phyloP scores from a whole-genome alignment of 1,140 invertebrate genomes.

The Hydropsyche tenuis region DNA sequence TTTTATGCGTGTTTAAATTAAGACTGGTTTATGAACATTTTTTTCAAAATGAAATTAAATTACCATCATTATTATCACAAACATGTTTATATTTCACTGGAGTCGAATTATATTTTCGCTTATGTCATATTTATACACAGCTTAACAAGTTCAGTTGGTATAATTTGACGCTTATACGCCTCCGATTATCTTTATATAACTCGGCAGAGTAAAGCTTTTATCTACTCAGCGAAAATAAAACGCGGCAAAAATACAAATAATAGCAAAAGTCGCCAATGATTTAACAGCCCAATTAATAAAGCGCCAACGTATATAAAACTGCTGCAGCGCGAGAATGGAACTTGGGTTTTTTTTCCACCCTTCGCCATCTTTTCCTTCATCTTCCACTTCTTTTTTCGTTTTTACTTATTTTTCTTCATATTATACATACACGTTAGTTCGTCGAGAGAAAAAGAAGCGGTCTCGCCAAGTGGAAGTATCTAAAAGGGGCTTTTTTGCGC shows the following conservation, averaged over 20 bases:
- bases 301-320: background rate
- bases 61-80: too few species aligned
- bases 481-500: background rate
- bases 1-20: too few species aligned
- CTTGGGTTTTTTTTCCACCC: background rate
- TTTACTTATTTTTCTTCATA: background rate
- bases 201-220: background rate
- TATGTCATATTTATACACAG: too few species aligned
- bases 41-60: too few species aligned
- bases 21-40: too few species aligned
- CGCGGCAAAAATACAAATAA: background rate
- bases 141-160: background rate
- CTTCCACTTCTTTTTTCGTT: background rate
- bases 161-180: background rate
- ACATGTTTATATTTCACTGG: too few species aligned
- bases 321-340: background rate
- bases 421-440: background rate
- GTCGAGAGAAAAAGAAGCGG: background rate
- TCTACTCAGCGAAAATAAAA: conserved; percentile 17
- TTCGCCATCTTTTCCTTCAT: background rate
- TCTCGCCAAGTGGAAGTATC: background rate
- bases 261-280: conserved; percentile 19
- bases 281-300: conserved; percentile 20
- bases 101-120: too few species aligned
- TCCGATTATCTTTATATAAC: background rate